Evolutionary conservation across 2,888 invertebrate species (phyloP), one percentile per base, ranked within the genome.

Genomic region (Stramonita haemastoma): DNA sequence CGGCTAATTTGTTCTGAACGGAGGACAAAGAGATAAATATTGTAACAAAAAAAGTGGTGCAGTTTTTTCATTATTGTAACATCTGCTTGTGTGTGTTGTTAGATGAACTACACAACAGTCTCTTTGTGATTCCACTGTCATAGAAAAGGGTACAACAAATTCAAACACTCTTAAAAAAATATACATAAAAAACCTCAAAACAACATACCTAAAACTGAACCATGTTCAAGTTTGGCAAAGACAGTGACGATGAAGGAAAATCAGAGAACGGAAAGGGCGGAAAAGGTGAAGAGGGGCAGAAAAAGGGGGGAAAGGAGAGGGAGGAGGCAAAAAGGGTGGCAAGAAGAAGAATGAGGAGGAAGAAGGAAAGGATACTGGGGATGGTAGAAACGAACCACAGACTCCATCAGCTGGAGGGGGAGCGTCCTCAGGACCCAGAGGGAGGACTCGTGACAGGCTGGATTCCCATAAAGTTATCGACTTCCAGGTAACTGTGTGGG

Each of bases 401-500:
- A 0, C 13, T 29, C 1, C 77, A 32, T 4, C 66, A 89, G n/a
- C 19, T 19, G 0, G 85, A 29, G 87, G 36, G 22, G 60, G 89
- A 32, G 87, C 86, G 22, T 56, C 84, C 77, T 81, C 77, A 46
- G 86, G 81, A 57, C 57, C 87, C 17, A 57, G 15, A n/a, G 90
- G 90, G 86, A 87, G 84, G 17, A 90, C 86, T 77, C 87, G 90
- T 34, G 92, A 91, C n/a, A 89, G 81, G 19, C 89, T 92, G 57
- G 91, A 91, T 29, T 57, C 60, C 26, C 36, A 89, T 29, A 91
- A 91, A 73, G 79, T 88, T 36, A 90, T 89, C 19, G 89, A 91
- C 66, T 91, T 91, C 87, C 91, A 92, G 91, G 92, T 92, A 87
- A 79, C 29, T 26, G 8, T 46, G 6, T 46, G 36, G 46, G 46